Percentiles rank a stretch among this genome's conserved stretches.
Evolutionary conservation across 2,888 invertebrate genomes (phyloP).

Genomic region (Galeruca laticollis): DNA sequence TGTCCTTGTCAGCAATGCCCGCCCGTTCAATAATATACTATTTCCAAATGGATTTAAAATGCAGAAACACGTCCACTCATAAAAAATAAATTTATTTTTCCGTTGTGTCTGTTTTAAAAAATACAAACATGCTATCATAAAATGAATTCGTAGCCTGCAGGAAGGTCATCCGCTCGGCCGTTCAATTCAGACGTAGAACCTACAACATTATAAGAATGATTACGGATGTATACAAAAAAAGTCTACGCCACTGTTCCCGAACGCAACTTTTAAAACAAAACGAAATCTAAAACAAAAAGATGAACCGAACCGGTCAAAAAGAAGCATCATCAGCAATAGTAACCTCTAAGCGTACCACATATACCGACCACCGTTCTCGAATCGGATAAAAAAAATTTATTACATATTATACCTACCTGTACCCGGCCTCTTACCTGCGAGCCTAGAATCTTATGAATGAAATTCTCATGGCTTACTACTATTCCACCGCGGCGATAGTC

Average conservation of each 20-base stretch:
- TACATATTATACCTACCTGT: conserved; percentile 58
- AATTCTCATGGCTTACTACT: conserved; percentile 61
- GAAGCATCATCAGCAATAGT: conserved; percentile 49
- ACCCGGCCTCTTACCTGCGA: conserved; percentile 58
- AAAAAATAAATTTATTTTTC: no score
- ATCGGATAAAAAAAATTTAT: conserved; percentile 61
- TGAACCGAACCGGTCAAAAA: conserved; percentile 61
- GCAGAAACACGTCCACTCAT: no score
- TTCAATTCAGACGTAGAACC: neutral
- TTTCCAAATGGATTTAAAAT: no score
- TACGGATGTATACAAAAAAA: neutral
- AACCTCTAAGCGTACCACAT: conserved; percentile 49
- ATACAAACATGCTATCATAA: neutral
- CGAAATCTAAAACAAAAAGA: conserved; percentile 54
- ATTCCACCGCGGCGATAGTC: conserved; percentile 57
- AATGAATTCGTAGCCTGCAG: neutral
- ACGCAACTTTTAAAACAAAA: conserved; percentile 41
- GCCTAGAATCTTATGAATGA: conserved; percentile 65
- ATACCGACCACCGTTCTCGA: conserved; percentile 44
- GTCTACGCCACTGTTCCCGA: conserved; percentile 28
- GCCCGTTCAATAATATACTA: no score
- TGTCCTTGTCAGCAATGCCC: no score
- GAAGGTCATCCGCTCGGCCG: neutral
- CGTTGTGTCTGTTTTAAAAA: neutral
- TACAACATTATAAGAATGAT: neutral